Conservation (phyloP, 64 coral and sea anemone genomes). For the Stichodactyla helianthus region DNA sequence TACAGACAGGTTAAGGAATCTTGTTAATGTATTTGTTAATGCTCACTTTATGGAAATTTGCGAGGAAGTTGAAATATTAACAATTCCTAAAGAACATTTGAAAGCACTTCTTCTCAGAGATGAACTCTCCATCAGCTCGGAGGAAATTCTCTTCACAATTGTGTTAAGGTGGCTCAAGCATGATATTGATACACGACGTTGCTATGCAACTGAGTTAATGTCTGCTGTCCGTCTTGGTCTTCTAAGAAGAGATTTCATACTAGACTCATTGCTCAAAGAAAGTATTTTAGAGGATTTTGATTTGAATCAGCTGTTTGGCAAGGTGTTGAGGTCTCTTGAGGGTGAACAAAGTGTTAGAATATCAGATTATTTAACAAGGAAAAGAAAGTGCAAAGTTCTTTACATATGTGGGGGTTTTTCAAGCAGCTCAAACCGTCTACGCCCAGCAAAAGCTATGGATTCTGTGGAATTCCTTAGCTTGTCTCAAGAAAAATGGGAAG, state of each 20-base stretch:
- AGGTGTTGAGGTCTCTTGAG: neutral
- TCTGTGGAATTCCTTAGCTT: conserved; percentile 18
- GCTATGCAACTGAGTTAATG: conserved; percentile 33
- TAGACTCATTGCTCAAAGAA: conserved; percentile 16
- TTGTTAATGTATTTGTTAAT: conserved; percentile 46
- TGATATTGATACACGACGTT: conserved; percentile 31
- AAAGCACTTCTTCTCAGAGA: conserved; percentile 22
- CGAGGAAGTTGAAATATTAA: conserved; percentile 47
- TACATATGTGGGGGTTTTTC: conserved; percentile 23
- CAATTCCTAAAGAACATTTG: conserved; percentile 30
- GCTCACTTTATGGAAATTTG: conserved; percentile 59
- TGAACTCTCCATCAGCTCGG: conserved; percentile 55
- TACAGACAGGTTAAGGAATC: conserved; percentile 22
- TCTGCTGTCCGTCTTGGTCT: conserved; percentile 55
- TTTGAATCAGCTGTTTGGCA: neutral
- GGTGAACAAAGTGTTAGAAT: neutral
- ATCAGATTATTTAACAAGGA: neutral
- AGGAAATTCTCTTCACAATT: conserved; percentile 50
- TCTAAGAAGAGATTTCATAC: conserved; percentile 27
- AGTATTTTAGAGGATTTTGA: neutral
- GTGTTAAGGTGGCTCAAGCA: conserved; percentile 53
- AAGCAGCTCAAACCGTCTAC: neutral
- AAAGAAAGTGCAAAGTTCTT: conserved; percentile 11
- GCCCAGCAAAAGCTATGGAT: neutral
- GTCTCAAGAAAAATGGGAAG: conserved; percentile 10